These are phyloP conservation scores for Diachasma alloeum DNA, from an alignment of 1,140 invertebrate species.

Conservation along the genomic window DNA sequence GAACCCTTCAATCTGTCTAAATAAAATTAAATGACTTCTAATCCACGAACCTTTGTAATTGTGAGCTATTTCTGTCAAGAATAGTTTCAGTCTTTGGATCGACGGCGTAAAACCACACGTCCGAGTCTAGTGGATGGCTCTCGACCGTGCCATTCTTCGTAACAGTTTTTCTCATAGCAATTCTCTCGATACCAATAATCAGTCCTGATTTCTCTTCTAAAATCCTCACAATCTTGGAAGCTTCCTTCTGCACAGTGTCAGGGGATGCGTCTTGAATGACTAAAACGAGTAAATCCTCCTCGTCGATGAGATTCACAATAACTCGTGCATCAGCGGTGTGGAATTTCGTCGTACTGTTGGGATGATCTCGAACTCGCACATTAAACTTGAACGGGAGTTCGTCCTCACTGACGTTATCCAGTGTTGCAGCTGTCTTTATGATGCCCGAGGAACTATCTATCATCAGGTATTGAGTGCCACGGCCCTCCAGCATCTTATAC, in stretches of 20 bases:
- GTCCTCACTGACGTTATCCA: constrained; percentile 72
- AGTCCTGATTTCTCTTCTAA: constrained; percentile 79
- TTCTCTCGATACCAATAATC: constrained; percentile 80
- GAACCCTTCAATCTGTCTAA: no score
- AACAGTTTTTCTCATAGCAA: constrained; percentile 74
- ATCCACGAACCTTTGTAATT: constrained; percentile 74
- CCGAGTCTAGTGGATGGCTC: constrained; percentile 77
- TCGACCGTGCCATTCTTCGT: constrained; percentile 79
- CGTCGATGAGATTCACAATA: constrained; percentile 76
- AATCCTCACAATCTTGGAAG: constrained; percentile 72
- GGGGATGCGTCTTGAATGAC: constrained; percentile 79
- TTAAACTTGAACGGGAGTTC: constrained; percentile 78
- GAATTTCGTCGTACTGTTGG: constrained; percentile 69
- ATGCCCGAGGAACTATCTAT: constrained; percentile 77
- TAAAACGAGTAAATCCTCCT: constrained; percentile 78
- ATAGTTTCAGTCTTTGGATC: constrained; percentile 82
- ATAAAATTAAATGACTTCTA: background rate
- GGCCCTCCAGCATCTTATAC: constrained; percentile 72
- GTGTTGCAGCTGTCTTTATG: constrained; percentile 75
- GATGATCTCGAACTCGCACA: constrained; percentile 80
- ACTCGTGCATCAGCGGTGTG: constrained; percentile 72
- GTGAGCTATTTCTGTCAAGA: constrained; percentile 74
- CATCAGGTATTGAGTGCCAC: constrained; percentile 74
- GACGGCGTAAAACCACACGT: constrained; percentile 86
- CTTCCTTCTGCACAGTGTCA: constrained; percentile 73